Conservation (phyloP, 2,113 vertebrate species). For the Casuarius casuarius region DNA sequence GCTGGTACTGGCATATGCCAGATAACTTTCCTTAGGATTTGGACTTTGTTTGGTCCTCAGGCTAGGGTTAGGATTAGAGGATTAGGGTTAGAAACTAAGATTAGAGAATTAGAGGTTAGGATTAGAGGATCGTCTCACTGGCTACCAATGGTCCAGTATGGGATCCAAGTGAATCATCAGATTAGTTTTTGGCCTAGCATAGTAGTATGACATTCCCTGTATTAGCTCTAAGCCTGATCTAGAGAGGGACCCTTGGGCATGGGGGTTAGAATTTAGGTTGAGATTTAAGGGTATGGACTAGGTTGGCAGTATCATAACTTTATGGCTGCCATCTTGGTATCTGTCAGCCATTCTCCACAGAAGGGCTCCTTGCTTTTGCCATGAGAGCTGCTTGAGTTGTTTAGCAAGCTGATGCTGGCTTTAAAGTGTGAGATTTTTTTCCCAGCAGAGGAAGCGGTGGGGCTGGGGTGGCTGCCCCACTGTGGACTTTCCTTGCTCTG, state of each 20-base stretch:
- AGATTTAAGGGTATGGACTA: not conserved
- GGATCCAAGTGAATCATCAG: not conserved
- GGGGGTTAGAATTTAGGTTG: not conserved
- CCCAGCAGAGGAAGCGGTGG: not conserved
- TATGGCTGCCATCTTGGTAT: not conserved
- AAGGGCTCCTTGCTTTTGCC: not conserved
- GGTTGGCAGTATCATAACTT: not conserved
- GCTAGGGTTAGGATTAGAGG: not conserved
- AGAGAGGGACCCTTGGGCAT: not conserved
- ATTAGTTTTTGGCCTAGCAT: not conserved
- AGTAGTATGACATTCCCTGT: not conserved
- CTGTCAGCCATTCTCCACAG: not conserved
- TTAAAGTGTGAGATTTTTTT: not conserved
- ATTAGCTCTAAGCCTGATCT: not conserved
- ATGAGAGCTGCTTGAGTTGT: rapidly evolving
- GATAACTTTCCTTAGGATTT: not conserved
- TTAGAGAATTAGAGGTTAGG: not conserved
- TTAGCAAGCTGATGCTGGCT: not conserved
- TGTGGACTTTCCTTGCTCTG: not conserved
- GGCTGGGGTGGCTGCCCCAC: not conserved
- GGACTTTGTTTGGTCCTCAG: not conserved
- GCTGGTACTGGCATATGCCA: not conserved
- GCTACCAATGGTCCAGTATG: not conserved
- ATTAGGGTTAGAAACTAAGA: not conserved
- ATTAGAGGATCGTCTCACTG: not conserved